Conservation (phyloP, 2,113 vertebrate species). For the Lathamus discolor region DNA sequence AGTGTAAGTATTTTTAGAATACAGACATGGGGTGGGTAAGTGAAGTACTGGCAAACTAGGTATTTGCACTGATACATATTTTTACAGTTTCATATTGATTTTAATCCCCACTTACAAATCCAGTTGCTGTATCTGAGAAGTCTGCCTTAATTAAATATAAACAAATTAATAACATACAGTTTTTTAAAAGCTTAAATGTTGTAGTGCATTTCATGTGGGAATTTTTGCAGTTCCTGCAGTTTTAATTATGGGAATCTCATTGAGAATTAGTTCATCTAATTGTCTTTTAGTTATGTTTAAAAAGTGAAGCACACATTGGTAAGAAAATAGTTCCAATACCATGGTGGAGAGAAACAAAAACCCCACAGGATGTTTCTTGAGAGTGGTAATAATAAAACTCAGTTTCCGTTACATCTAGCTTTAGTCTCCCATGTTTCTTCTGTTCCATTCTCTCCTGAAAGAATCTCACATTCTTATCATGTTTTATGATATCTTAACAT, state of each 20-base stretch:
- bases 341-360: background rate
- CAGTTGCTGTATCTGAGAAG: background rate
- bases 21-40: background rate
- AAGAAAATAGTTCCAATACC: background rate
- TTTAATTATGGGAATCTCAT: slow-evolving; percentile 24
- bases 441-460: background rate
- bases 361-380: background rate
- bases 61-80: background rate
- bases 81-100: background rate
- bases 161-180: background rate
- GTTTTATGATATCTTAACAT: background rate
- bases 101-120: background rate
- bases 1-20: slow-evolving; percentile 22
- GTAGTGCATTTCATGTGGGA: background rate
- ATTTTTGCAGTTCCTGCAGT: background rate
- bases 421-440: background rate
- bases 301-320: background rate
- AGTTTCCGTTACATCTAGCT: background rate
- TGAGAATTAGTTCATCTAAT: background rate
- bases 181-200: background rate
- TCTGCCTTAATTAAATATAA: slow-evolving; percentile 6
- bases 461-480: background rate
- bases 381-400: background rate
- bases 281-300: background rate
- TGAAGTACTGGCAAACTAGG: slow-evolving; percentile 4